Base-by-base conservation (phyloP, 2,888 invertebrate genomes). In the Lochmaea capreae region DNA sequence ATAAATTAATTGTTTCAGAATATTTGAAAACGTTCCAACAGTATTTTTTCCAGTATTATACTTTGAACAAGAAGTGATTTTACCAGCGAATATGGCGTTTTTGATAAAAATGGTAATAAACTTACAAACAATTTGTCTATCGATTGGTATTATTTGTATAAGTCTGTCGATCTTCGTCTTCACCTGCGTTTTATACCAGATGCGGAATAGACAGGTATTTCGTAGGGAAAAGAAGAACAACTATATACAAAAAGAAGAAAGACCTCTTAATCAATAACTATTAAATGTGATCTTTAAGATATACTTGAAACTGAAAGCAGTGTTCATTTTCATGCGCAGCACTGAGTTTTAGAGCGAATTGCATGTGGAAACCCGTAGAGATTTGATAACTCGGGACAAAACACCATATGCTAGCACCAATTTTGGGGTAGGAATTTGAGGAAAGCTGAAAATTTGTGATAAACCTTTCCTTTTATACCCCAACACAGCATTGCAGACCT, bases 41-140 rank as follows among this genome's bases (percentile, higher is more conserved):
- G 89, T 93, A 78, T 91, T 91, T 83, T 91, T 95, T 80, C 95
- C 95, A 0, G 89, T 94, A 71, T 89, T 95, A 74, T 95, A 95
- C 95, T 93, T 95, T 80, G 92, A 93, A 81, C 92, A 95, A 83
- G 89, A 88, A 72, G 93, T 92, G 1, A 85, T 86, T 14, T 88
- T 94, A 0, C 90, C 91, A 0, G 88, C 90, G 0, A 87, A 89
- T 0, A 83, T 94, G 65, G 88, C 90, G 0, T 83, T 86, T 0
- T 90, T 91, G 67, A 84, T 95, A 18, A 88, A 86, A 73, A 78
- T 88, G 14, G 81, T 92, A 14, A 83, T 90, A 0, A 81, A 86
- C 76, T 87, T 92, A 0, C 88, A 93, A 54, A 72, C 78, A 16
- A 83, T 84, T 26, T 82, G 81, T 67, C 65, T 79, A 6, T 76